These are phyloP conservation scores for Bombus waltoni DNA, from an alignment of 1,140 invertebrate genomes.

Conservation along the genomic window DNA sequence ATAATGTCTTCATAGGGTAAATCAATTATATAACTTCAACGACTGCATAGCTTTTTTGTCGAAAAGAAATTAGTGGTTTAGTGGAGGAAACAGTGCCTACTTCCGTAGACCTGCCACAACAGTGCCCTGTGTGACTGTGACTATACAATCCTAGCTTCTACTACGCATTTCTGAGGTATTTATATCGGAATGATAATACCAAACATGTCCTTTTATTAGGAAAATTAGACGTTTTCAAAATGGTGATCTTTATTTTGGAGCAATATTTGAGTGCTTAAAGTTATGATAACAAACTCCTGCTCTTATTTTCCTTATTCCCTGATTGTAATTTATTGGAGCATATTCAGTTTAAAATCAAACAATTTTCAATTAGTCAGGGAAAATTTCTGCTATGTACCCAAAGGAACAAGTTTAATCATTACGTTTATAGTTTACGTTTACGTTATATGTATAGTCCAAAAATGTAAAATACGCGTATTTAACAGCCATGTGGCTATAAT, in stretches of 20 bases:
- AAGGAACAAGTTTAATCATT: constrained; percentile 24
- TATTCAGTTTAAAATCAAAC: constrained; percentile 22
- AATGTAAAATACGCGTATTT: constrained; percentile 1
- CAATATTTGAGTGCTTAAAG: constrained; percentile 52
- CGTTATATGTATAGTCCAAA: constrained; percentile 24
- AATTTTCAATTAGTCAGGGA: constrained; percentile 34
- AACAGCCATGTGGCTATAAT: constrained; percentile 19
- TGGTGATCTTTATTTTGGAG: constrained; percentile 55
- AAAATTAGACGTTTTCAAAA: constrained; percentile 58
- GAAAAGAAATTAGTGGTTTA: constrained; percentile 80
- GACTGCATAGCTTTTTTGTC: constrained; percentile 78
- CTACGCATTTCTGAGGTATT: constrained; percentile 83
- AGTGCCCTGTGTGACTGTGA: constrained; percentile 83
- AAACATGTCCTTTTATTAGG: constrained; percentile 77
- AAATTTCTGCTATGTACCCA: constrained; percentile 8
- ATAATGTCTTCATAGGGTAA: constrained; percentile 74
- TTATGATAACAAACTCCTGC: constrained; percentile 57
- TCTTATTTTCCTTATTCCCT: constrained; percentile 52
- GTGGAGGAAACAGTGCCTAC: constrained; percentile 82
- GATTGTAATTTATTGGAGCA: constrained; percentile 49
- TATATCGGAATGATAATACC: constrained; percentile 83
- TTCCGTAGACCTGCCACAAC: constrained; percentile 82
- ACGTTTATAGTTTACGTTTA: too few species aligned
- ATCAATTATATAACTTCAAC: constrained; percentile 70
- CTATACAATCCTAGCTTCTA: constrained; percentile 83